Base-by-base conservation (phyloP, 2,888 invertebrate genomes). In the Dicyrtomina minuta region DNA sequence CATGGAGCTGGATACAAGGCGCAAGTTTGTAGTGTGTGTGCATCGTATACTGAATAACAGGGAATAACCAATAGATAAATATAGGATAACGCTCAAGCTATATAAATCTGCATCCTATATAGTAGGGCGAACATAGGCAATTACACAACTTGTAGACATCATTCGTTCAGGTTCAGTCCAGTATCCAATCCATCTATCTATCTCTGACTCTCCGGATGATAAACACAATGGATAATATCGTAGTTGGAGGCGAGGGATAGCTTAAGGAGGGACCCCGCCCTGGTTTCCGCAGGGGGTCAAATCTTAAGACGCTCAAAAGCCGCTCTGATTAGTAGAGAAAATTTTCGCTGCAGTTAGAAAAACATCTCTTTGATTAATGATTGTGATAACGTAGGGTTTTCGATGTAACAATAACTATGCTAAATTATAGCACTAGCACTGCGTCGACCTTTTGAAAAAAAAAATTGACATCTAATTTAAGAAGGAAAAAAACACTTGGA, bases 401-500 rank as follows among this genome's bases (percentile, higher is more conserved):
- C 20, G 24, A 13, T 43, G 12, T 43, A 41, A 59, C 39, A 43
- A 24, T 44, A 44, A n/a, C 10, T 43, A 60, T 60, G 46, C 61
- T 44, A 61, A 44, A 44, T 61, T 24, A 24, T 44, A 60, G 22
- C 24, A 60, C 24, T 20, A 22, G 17, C n/a, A 51, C 2, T 49
- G 12, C 17, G 17, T 20, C 24, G 26, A 24, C 55, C 55, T 24
- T 20, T n/a, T 10, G 64, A 6, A 17, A n/a, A 33, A 55, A 66
- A 66, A 66, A 66, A 66, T 66, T 58, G 66, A 66, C 66, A 66
- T 58, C 66, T 66, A 66, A 66, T 66, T 66, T 66, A 66, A 66
- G 66, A n/a, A n/a, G n/a, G 41, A 58, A 20, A 58, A 20, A 58
- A 6, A 26, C 15, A 58, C 20, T 39, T 1, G 24, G 55, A 55